Conservation (phyloP, 2,888 invertebrate species). For the Torymus aiolomorphi region DNA sequence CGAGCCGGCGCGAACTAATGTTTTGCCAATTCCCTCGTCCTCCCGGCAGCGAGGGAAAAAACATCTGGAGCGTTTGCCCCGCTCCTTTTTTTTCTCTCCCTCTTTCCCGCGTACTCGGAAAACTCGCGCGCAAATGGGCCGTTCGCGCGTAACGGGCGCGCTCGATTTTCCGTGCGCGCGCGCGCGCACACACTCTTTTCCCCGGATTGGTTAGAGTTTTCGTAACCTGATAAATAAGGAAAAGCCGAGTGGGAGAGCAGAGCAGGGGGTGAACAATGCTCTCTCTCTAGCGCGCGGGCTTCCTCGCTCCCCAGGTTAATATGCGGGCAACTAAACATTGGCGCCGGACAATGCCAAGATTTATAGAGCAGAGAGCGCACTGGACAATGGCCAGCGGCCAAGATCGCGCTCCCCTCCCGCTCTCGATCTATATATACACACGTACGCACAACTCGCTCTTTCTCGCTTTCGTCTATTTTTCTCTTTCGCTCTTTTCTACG, state of each 20-base stretch:
- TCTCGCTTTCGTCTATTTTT: constrained; percentile 45
- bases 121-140: constrained; percentile 6
- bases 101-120: constrained; percentile 15
- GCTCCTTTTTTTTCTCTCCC: background rate
- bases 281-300: constrained; percentile 63
- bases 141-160: constrained; percentile 31
- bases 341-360: constrained; percentile 73
- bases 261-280: constrained; percentile 73
- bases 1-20: constrained; percentile 26
- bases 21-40: constrained; percentile 47
- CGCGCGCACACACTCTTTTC: background rate
- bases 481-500: constrained; percentile 3
- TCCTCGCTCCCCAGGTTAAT: constrained; percentile 74
- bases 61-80: constrained; percentile 42
- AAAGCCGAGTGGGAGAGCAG: constrained; percentile 64
- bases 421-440: background rate
- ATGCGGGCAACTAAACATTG: constrained; percentile 75
- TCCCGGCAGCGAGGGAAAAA: constrained; percentile 18
- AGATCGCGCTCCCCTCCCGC: constrained; percentile 9
- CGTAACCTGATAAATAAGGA: constrained; percentile 73
- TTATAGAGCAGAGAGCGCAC: constrained; percentile 68
- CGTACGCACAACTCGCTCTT: constrained; percentile 21
- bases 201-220: constrained; percentile 35
- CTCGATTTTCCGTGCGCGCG: constrained; percentile 1
- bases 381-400: constrained; percentile 69